phyloP scores from a whole-genome alignment of 2,888 invertebrate genomes.

The Drosophila fungiperda region DNA sequence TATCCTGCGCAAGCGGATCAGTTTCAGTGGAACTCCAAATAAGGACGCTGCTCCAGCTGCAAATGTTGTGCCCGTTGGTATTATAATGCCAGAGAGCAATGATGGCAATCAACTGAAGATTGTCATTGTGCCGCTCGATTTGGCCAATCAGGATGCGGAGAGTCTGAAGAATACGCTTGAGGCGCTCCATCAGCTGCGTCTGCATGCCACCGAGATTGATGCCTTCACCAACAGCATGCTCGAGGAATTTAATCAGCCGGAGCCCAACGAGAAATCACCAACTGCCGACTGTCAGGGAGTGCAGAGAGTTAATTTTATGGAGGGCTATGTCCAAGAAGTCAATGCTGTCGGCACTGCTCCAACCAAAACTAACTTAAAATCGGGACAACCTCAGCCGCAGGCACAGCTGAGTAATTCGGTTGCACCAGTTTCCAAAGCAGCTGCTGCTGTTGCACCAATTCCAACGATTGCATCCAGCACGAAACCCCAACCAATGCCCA shows the following conservation, averaged over 20 bases:
- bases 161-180: slow-evolving; percentile 63
- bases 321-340: slow-evolving; percentile 25
- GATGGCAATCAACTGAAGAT: slow-evolving; percentile 61
- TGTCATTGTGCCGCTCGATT: slow-evolving; percentile 74
- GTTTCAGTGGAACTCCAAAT: slow-evolving; percentile 51
- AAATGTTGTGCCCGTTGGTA: slow-evolving; percentile 56
- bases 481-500: slow-evolving; percentile 20
- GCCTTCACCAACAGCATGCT: slow-evolving; percentile 64
- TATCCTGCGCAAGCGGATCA: slow-evolving; percentile 66
- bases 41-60: neutral
- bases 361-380: neutral
- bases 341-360: slow-evolving; percentile 43
- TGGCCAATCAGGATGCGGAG: slow-evolving; percentile 60
- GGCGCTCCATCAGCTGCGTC: slow-evolving; percentile 66
- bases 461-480: slow-evolving; percentile 7
- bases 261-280: neutral
- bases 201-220: slow-evolving; percentile 71
- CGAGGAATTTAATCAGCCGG: slow-evolving; percentile 35
- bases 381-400: neutral
- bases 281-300: neutral
- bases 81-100: slow-evolving; percentile 52
- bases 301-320: slow-evolving; percentile 29
- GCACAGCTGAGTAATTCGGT: neutral
- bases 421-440: slow-evolving; percentile 4
- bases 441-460: slow-evolving; percentile 1